These are phyloP conservation scores for Tyrophagus putrescentiae DNA, from an alignment of 1,140 invertebrate genomes.

Conservation along the genomic window DNA sequence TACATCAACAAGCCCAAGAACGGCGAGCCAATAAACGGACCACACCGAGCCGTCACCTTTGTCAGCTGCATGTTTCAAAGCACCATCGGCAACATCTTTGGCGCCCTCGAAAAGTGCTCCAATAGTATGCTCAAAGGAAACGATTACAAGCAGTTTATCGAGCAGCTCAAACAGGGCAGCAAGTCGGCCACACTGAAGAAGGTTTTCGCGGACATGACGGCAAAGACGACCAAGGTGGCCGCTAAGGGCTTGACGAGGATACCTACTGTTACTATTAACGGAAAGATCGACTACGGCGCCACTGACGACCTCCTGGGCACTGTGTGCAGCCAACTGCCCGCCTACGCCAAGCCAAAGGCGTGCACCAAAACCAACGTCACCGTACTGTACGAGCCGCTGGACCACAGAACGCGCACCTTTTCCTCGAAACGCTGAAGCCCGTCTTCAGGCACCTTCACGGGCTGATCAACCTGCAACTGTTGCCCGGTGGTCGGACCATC, in stretches of 20 bases:
- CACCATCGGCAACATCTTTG: background rate
- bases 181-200: conserved; percentile 1
- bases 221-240: conserved; percentile 5
- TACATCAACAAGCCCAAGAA: conserved; percentile 1
- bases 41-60: conserved; percentile 18
- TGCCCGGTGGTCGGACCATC: conserved; percentile 13
- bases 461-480: conserved; percentile 12
- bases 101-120: conserved; percentile 9
- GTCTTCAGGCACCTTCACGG: background rate
- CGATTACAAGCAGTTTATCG: background rate
- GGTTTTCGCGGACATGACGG: background rate
- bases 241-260: background rate
- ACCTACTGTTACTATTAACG: conserved; percentile 12
- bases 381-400: conserved; percentile 7
- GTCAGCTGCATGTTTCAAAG: background rate
- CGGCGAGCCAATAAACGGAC: conserved; percentile 16
- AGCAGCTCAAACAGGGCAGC: background rate
- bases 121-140: conserved; percentile 15
- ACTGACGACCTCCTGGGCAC: conserved; percentile 17
- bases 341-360: background rate
- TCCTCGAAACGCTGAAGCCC: conserved; percentile 10
- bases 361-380: conserved; percentile 10
- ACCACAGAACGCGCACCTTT: conserved; percentile 10
- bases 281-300: background rate
- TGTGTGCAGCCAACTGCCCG: background rate